Evolutionary conservation across 2,113 vertebrate genomes (phyloP).

Genomic region (Loxodonta africana): DNA sequence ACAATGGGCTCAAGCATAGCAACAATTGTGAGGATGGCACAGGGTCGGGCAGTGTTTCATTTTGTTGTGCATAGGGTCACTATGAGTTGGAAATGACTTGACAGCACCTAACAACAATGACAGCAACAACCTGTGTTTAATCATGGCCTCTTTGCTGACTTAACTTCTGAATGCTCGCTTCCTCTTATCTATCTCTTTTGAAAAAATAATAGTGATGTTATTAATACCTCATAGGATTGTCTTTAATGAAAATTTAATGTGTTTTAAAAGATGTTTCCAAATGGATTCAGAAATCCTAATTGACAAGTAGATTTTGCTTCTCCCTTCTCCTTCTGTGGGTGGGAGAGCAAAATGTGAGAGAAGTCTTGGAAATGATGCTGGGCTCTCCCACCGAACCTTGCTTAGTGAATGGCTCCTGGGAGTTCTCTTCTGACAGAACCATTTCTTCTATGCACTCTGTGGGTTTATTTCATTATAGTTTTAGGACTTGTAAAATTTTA

Average conservation of each 20-base stretch:
- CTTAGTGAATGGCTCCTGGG: background rate
- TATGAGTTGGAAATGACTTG: no score
- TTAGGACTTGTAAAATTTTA: background rate
- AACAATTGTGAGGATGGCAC: no score
- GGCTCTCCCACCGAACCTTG: background rate
- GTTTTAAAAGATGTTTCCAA: constrained; percentile 17
- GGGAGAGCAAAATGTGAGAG: no score
- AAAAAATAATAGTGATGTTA: background rate
- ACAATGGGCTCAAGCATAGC: no score
- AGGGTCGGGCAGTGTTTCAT: no score
- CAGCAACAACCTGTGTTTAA: background rate
- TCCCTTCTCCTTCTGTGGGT: background rate
- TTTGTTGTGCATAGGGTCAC: no score
- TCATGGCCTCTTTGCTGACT: background rate
- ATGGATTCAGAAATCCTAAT: background rate
- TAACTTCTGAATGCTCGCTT: background rate
- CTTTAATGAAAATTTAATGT: background rate
- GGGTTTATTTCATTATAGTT: background rate
- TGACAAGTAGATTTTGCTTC: background rate
- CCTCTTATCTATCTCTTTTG: background rate
- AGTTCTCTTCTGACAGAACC: background rate
- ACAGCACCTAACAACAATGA: no score
- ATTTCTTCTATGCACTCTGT: background rate
- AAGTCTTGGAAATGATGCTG: no score
- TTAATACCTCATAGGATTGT: background rate